Evolutionary conservation across 2,797 vertebrate genomes (phyloP), one percentile per base, ranked within the genome.

Genomic region (Triplophysa yarkandensis): DNA sequence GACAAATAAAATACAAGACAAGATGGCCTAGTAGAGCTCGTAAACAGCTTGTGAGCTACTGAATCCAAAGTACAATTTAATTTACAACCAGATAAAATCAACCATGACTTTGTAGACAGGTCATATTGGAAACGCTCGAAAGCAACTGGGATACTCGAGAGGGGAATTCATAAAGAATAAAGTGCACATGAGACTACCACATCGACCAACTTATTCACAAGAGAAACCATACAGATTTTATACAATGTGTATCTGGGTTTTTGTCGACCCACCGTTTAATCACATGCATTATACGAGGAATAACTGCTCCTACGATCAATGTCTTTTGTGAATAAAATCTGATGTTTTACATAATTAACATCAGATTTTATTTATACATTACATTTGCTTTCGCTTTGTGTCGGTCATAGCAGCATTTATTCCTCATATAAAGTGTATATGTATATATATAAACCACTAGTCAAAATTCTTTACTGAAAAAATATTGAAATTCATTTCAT

Each of bases 41-140:
- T 19, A 10, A 60, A 46, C 17, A 9, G 17, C 17, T 1, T 58
- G 4, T 25, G 14, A 66, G 57, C 21, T 39, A 19, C 16, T 54
- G 3, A 67, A 67, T 57, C 44, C 46, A 65, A 70, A 71, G 70
- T 61, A 65, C 52, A 44, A 9, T 54, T 58, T 34, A 71, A 70
- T 74, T 64, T 63, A 73, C 43, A 43, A 39, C 34, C 30, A 7
- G 34, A 65, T 60, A 36, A 70, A 70, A 48, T 74, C 50, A 63
- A 6, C n/a, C 27, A 17, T 8, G n/a, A 62, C 65, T 78, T 41
- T 62, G 50, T 58, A 58, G 52, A 44, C n/a, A 11, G 68, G 80
- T 69, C 68, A 65, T 9, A 13, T 64, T 14, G 61, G 76, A 68
- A 60, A 34, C 19, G 25, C 30, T 36, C 3, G 3, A 16, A n/a